phyloP scores from a whole-genome alignment of 2,888 invertebrate species.

The Nipponacmea schrenckii region DNA sequence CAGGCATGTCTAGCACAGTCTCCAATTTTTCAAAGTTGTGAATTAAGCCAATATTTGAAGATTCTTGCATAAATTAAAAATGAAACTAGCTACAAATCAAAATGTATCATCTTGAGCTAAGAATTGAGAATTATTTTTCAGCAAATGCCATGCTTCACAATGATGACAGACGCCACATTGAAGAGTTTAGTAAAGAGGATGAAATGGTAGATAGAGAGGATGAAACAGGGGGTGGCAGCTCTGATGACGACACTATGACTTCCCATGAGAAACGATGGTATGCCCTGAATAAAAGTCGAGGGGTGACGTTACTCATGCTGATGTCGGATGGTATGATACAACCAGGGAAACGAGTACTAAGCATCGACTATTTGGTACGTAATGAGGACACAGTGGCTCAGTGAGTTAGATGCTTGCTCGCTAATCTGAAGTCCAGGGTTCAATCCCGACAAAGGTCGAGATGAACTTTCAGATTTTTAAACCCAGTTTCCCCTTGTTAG shows the following conservation, averaged over 20 bases:
- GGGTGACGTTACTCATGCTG: slow-evolving; percentile 86
- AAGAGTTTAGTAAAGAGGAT: slow-evolving; percentile 44
- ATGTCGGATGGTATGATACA: slow-evolving; percentile 85
- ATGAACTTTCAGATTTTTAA: too few species aligned
- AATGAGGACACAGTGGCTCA: too few species aligned
- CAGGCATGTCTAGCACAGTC: too few species aligned
- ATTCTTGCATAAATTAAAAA: neutral
- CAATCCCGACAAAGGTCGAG: too few species aligned
- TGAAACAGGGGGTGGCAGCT: slow-evolving; percentile 24
- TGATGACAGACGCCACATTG: slow-evolving; percentile 27
- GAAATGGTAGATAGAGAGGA: slow-evolving; percentile 43
- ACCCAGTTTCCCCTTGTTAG: too few species aligned
- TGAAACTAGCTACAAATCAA: neutral
- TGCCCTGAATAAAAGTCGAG: slow-evolving; percentile 57
- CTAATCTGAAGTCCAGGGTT: too few species aligned
- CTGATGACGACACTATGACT: slow-evolving; percentile 43
- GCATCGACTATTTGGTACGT: slow-evolving; percentile 86
- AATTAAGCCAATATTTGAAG: too few species aligned
- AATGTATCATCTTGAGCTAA: neutral
- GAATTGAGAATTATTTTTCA: too few species aligned
- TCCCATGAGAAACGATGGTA: slow-evolving; percentile 33
- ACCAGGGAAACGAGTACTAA: slow-evolving; percentile 85
- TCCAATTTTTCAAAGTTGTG: too few species aligned
- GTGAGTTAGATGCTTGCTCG: too few species aligned
- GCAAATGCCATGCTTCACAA: neutral